Base-by-base conservation (phyloP, 2,797 vertebrate species). In the Sebastes flavidus region DNA sequence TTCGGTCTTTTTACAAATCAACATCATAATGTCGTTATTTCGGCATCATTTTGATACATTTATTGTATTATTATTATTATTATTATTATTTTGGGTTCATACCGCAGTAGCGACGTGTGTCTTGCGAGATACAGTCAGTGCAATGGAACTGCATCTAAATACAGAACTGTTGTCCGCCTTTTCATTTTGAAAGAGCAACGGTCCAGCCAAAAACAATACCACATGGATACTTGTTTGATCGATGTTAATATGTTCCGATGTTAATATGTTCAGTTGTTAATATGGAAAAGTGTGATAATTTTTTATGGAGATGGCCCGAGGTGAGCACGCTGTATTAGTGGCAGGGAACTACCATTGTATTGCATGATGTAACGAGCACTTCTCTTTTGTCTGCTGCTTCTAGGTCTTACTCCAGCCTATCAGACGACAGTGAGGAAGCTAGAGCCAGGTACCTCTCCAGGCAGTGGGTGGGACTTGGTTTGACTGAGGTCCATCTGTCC, bases 381-480 rank as follows among this genome's bases (percentile, higher is more conserved):
- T 65, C 0, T 56, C 8, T 18, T 18, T 65, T 76, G 9, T 79
- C 8, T 79, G 22, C 6, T 59, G 2, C 18, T 67, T 75, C 29
- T 56, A 99, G 98, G 93, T 95, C 94, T 83, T 97, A 93, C 78
- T 95, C 82, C 91, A 94, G 78, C 77, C 81, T 95, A 32, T 81
- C 94, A 72, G 94, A 93, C 52, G 92, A 95, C 79, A 94, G 93
- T 2, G 96, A 96, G 76, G 93, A 91, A 71, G 94, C 95, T 52
- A 77, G 95, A 80, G 96, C 95, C 70, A 87, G 91, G 87, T 92
- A 93, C 63, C 95, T 98, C 65, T 95, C 94, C 93, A 92, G 85
- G 82, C 95, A 94, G n/a, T 99, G 98, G 98, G 93, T 90, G 65
- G 96, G 96, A 62, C 90, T 96, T 29, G 97, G 98, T 62, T 91